Evolutionary conservation across 2,797 vertebrate genomes (phyloP).

Genomic region (Cynodonichthys magdalenae): DNA sequence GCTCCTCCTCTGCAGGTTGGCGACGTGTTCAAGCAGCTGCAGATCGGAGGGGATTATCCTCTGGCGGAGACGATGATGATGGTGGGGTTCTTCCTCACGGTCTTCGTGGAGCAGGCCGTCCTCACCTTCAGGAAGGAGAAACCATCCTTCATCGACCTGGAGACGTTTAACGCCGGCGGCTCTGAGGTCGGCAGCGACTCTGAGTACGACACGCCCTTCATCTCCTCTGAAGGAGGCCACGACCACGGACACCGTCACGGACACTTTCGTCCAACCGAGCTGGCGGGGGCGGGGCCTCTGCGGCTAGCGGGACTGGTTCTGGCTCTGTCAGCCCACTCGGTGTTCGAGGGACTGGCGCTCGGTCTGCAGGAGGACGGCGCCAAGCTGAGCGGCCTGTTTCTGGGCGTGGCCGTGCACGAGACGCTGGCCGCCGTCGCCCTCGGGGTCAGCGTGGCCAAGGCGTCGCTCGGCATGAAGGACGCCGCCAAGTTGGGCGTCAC

Average conservation of each 20-base stretch:
- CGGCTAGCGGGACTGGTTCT: constrained; percentile 87
- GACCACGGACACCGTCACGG: constrained; percentile 67
- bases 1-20: constrained; percentile 75
- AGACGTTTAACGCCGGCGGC: constrained; percentile 91
- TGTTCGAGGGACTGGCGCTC: constrained; percentile 92
- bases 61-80: constrained; percentile 92
- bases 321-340: constrained; percentile 89
- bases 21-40: constrained; percentile 78
- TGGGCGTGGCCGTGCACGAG: constrained; percentile 91
- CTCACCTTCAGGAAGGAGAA: constrained; percentile 89
- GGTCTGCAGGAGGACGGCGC: constrained; percentile 88
- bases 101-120: constrained; percentile 91
- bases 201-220: constrained; percentile 91
- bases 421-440: constrained; percentile 88
- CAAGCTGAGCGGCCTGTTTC: constrained; percentile 84
- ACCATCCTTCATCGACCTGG: constrained; percentile 91
- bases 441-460: constrained; percentile 88
- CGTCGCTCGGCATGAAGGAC: constrained; percentile 78
- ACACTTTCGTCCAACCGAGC: constrained; percentile 72
- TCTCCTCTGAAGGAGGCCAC: constrained; percentile 49
- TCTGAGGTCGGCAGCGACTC: constrained; percentile 92
- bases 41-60: constrained; percentile 85
- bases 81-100: constrained; percentile 90
- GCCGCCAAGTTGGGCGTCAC: constrained; percentile 84
- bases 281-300: constrained; percentile 80